Evolutionary conservation across 2,113 vertebrate species (phyloP).

Genomic region (Oreochromis aureus): DNA sequence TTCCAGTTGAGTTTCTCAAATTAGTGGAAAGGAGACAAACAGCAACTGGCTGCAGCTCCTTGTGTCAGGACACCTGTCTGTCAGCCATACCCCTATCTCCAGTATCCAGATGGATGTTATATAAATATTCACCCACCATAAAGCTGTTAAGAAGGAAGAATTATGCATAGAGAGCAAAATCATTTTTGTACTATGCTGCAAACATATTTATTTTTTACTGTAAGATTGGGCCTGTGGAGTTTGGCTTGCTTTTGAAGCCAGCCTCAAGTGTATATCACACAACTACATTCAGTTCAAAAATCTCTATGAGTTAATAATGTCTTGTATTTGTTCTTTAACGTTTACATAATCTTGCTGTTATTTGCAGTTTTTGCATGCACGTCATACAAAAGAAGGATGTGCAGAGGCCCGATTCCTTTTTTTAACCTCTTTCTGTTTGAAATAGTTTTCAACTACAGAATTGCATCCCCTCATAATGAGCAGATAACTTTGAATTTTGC

Average conservation of each 20-base stretch:
- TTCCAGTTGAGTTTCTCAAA: background rate
- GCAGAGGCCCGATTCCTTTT: background rate
- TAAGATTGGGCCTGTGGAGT: background rate
- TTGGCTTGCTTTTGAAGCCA: background rate
- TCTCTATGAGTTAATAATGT: background rate
- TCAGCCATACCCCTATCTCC: background rate
- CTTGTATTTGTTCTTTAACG: fast-evolving
- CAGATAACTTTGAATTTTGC: background rate
- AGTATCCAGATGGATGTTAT: background rate
- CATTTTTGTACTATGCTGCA: background rate
- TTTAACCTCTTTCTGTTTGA: background rate
- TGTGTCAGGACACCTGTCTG: background rate
- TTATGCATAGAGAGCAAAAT: background rate
- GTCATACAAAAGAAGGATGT: background rate
- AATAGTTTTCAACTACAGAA: background rate
- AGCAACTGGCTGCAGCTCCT: background rate
- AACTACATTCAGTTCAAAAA: background rate
- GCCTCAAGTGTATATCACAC: fast-evolving
- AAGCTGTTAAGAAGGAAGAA: background rate
- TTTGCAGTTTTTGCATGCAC: background rate
- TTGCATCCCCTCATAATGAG: background rate
- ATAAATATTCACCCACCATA: background rate
- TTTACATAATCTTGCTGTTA: background rate
- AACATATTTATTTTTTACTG: background rate
- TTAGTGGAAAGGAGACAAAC: background rate